A percentile compares a stretch with the other conserved stretches of the same genome.
These are phyloP conservation scores for Eremophila alpestris DNA, from an alignment of 2,797 vertebrate species.

Conservation along the genomic window DNA sequence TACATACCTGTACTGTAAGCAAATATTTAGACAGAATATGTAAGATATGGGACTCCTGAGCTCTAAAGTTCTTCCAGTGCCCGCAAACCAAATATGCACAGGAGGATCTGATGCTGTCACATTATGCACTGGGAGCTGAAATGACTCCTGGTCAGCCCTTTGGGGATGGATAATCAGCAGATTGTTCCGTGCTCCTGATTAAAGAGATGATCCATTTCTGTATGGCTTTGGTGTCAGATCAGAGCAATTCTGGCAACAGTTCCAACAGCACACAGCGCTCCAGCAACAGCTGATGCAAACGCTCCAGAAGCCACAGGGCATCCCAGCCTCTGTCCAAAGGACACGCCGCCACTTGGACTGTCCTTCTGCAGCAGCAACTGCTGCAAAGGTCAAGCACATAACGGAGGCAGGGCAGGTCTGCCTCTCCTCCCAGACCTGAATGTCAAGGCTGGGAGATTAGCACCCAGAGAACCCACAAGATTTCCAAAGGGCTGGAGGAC, in stretches of 20 bases:
- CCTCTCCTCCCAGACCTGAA: neutral
- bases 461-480: neutral
- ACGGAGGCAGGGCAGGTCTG: neutral
- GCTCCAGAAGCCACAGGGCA: neutral
- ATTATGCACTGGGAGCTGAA: neutral
- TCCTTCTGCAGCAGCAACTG: constrained; percentile 26
- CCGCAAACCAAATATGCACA: accelerated
- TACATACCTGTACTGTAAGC: neutral
- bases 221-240: constrained; percentile 29
- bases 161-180: constrained; percentile 2
- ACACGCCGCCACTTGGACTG: neutral
- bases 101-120: neutral
- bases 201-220: constrained; percentile 56
- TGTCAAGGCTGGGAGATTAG: constrained; percentile 7
- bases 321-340: neutral
- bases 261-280: neutral
- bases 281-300: constrained; percentile 46
- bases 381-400: constrained; percentile 50
- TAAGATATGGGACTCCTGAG: neutral
- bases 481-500: neutral
- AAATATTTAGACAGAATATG: neutral
- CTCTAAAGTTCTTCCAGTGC: neutral
- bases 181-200: constrained; percentile 12
- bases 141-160: neutral
- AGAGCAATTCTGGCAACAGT: constrained; percentile 48